phyloP scores from a whole-genome alignment of 2,113 vertebrate genomes.

The Xenopus borealis region DNA sequence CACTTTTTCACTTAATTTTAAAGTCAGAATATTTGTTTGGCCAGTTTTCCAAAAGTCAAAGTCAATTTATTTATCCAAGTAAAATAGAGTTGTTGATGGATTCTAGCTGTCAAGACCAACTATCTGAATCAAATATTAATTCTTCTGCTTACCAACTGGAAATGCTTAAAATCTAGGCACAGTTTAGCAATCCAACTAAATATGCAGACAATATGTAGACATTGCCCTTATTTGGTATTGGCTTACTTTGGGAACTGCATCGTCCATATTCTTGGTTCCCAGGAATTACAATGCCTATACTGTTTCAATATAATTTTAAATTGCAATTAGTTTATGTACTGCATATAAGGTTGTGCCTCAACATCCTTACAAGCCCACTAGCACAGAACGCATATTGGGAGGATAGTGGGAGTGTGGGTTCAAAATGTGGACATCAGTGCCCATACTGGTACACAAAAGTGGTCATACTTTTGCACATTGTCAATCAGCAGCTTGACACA shows the following conservation, averaged over 20 bases:
- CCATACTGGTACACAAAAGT: no score
- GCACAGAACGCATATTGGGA: no score
- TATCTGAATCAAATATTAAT: slow-evolving; percentile 21
- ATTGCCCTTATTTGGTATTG: not conserved
- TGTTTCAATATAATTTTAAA: no score
- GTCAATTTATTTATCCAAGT: slow-evolving; percentile 34
- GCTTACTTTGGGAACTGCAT: not conserved
- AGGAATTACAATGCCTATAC: not conserved
- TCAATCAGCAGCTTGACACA: no score
- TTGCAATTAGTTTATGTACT: no score
- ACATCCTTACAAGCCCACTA: no score
- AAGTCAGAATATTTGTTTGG: slow-evolving; percentile 17
- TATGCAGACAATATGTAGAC: not conserved
- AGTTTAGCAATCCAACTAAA: not conserved
- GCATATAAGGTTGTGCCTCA: no score
- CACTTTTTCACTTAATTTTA: not conserved
- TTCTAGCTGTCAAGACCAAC: slow-evolving; percentile 2
- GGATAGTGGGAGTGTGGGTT: no score
- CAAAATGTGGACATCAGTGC: no score
- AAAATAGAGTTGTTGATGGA: slow-evolving; percentile 18
- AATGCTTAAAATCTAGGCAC: not conserved
- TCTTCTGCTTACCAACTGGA: not conserved
- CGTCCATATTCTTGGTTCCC: not conserved
- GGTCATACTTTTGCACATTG: no score
- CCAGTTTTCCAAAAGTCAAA: slow-evolving; percentile 1